These are phyloP conservation scores for Zosterops borbonicus DNA, from an alignment of 2,113 vertebrate genomes.

Conservation along the genomic window DNA sequence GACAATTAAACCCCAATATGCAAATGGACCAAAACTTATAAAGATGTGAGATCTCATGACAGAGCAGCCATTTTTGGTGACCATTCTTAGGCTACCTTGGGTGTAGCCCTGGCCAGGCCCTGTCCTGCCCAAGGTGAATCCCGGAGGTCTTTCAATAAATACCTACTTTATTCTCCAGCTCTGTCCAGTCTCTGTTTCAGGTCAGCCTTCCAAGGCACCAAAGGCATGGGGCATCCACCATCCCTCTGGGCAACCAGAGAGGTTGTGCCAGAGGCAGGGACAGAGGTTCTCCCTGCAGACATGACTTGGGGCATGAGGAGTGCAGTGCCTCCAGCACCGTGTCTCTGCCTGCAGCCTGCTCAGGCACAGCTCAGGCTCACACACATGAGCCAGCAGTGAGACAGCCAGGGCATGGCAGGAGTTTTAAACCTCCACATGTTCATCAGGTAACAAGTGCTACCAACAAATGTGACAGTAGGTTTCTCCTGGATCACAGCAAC, in stretches of 20 bases:
- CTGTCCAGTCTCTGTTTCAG: too few relatives aligned
- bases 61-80: too few relatives aligned
- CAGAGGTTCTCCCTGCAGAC: not conserved
- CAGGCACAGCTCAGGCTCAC: not conserved
- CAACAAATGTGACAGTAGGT: not conserved
- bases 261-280: not conserved
- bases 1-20: too few relatives aligned
- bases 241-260: not conserved
- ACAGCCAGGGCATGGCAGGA: not conserved
- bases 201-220: too few relatives aligned
- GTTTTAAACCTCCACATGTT: not conserved
- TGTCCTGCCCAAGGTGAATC: too few relatives aligned
- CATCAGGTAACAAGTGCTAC: not conserved
- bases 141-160: too few relatives aligned
- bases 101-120: too few relatives aligned
- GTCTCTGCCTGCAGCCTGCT: rapidly evolving
- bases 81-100: too few relatives aligned
- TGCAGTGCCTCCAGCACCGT: rapidly evolving
- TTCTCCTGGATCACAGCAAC: not conserved
- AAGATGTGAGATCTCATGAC: too few relatives aligned
- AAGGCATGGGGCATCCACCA: not conserved
- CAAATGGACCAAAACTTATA: too few relatives aligned
- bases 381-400: rapidly evolving
- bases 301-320: rapidly evolving
- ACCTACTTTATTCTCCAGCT: too few relatives aligned